A percentile compares a stretch with the other conserved stretches of the same genome.
Evolutionary conservation across 2,888 invertebrate species (phyloP).

Genomic region (Protonemura montana): DNA sequence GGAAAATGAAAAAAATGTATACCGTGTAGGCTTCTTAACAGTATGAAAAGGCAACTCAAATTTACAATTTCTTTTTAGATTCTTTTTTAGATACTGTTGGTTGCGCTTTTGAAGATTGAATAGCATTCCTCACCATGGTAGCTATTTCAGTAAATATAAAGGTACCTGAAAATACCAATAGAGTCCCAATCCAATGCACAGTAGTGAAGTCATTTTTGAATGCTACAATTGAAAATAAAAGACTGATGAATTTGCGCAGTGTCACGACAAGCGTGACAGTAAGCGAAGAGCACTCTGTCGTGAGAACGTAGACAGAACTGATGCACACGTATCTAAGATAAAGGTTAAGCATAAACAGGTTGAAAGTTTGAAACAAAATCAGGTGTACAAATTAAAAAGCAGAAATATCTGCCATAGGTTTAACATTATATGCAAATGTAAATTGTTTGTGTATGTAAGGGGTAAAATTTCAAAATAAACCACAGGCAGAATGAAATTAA

Average conservation of each 20-base stretch:
- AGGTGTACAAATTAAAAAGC: neutral
- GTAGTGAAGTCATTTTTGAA: conserved; percentile 93
- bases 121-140: conserved; percentile 60
- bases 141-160: conserved; percentile 86
- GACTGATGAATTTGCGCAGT: conserved; percentile 91
- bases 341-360: conserved; percentile 20
- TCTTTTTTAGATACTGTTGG: neutral
- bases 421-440: no score
- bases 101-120: neutral
- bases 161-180: conserved; percentile 91
- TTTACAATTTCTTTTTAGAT: neutral
- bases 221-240: conserved; percentile 94
- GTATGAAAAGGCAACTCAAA: neutral
- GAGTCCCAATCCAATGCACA: conserved; percentile 90
- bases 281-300: conserved; percentile 91
- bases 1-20: no score
- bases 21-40: neutral
- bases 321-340: conserved; percentile 80
- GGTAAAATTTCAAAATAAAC: no score
- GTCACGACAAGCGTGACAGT: conserved; percentile 97
- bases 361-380: no score
- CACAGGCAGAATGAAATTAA: no score
- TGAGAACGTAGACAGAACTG: conserved; percentile 91
- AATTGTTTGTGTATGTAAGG: no score
- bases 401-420: no score